A percentile compares a stretch with the other conserved stretches of the same genome.
Evolutionary conservation across 1,140 invertebrate species (phyloP).

Genomic region (Philotrypesis tridentata): DNA sequence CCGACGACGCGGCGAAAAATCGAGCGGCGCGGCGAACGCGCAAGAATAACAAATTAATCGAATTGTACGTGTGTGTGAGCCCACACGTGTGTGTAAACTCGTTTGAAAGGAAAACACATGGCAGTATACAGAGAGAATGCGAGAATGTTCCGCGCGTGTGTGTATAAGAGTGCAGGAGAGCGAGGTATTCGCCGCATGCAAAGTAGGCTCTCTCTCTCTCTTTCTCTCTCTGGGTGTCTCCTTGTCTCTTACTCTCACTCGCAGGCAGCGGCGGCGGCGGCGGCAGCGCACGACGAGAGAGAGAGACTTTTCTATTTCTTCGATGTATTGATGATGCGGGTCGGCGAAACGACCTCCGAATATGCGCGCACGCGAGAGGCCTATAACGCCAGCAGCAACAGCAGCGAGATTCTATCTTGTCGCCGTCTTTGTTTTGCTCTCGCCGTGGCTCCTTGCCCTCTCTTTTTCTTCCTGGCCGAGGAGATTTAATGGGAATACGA

Average conservation of each 20-base stretch:
- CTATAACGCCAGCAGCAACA: neutral
- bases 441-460: neutral
- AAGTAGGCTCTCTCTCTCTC: neutral
- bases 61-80: neutral
- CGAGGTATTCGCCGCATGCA: neutral
- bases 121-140: neutral
- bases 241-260: neutral
- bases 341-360: slow-evolving; percentile 14
- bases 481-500: neutral
- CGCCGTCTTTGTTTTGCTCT: neutral
- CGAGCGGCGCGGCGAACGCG: no score
- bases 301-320: slow-evolving; percentile 33
- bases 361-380: neutral
- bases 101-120: neutral
- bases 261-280: no score
- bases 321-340: slow-evolving; percentile 33
- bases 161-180: neutral
- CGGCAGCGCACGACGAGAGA: no score
- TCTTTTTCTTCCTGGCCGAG: neutral
- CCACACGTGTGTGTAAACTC: neutral
- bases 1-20: no score
- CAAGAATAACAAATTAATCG: neutral
- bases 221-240: neutral
- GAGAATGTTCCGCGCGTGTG: neutral
- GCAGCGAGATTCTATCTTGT: neutral